Base-by-base conservation (phyloP, 2,113 vertebrate genomes). In the Aspidoscelis tigris region DNA sequence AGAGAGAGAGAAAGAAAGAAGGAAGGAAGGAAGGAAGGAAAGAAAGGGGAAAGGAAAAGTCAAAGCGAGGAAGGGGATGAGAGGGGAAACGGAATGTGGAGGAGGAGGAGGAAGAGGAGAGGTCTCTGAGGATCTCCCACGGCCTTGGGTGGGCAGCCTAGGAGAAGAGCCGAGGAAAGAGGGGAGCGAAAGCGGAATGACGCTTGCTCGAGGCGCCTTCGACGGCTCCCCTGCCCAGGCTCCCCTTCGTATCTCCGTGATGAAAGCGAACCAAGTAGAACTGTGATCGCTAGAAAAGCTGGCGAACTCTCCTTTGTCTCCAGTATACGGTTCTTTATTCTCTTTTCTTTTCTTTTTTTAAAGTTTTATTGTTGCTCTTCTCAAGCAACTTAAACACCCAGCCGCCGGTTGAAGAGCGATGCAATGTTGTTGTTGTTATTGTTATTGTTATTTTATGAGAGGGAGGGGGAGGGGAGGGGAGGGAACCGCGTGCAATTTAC, bases 401-500 rank as follows among this genome's bases (percentile, higher is more conserved):
- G 24, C 3, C 76, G 39, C 7, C 0, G n/a, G 3, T 2, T 5
- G 11, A 1, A 0, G 26, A 71, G 39, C n/a, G 24, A 2, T 18
- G 41, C 43, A 10, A 61, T 64, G 1, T 21, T 61, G 1, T 47
- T 7, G 18, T 78, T 44, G 4, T 76, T 39, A 26, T 53, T 44
- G 4, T 76, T 39, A 26, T 53, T 72, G 41, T 84, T 69, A 69
- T 50, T 53, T n/a, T 65, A n/a, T 78, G 44, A 18, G 85, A 76
- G 33, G 20, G 41, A 16, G 41, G 0, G 82, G 7, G 44, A 53
- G 65, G 1, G 14, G 8, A 41, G 1, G 14, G 8, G 24, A 41
- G 61, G 4, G 74, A 72, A 53, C 55, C 43, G 14, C 4, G 76
- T 85, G 83, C 91, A 58, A 64, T 83, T 71, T 2, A 24, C 70